Evolutionary conservation across 2,113 vertebrate genomes (phyloP).

Genomic region (Marmota flaviventris): DNA sequence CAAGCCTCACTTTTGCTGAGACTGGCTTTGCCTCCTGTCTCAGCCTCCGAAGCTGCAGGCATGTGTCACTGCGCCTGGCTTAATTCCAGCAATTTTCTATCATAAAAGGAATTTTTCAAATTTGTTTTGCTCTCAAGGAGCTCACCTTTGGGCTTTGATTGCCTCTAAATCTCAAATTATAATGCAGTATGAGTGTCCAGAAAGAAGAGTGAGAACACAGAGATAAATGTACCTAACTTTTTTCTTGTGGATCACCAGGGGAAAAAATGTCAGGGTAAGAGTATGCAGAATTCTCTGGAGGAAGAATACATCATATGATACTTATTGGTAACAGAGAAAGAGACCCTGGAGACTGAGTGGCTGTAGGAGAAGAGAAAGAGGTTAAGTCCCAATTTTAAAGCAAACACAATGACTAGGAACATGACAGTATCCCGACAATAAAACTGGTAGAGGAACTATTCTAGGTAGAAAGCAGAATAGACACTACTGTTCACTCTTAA

Average conservation of each 20-base stretch:
- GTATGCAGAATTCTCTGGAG: neutral
- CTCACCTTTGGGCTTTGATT: slow-evolving; percentile 39
- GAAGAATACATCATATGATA: neutral
- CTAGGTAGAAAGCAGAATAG: neutral
- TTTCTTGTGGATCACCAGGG: neutral
- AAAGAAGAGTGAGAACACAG: neutral
- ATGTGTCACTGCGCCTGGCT: too few relatives aligned
- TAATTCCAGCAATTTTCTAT: neutral
- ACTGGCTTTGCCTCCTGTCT: too few relatives aligned
- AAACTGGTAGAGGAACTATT: neutral
- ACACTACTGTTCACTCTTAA: neutral
- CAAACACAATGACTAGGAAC: neutral
- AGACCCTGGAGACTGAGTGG: neutral
- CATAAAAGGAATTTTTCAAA: neutral
- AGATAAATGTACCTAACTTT: neutral
- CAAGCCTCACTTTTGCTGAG: too few relatives aligned
- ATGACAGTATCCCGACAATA: neutral
- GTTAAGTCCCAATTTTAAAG: neutral
- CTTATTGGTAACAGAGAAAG: neutral
- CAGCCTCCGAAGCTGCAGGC: too few relatives aligned
- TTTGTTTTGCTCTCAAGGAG: slow-evolving; percentile 22
- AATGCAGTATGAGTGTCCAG: neutral
- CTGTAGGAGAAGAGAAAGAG: neutral
- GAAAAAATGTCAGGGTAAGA: neutral
- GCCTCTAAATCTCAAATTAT: slow-evolving; percentile 9